A percentile compares a stretch with the other conserved stretches of the same genome.
phyloP scores from a whole-genome alignment of 2,888 invertebrate genomes.

The Orchesella flavescens region DNA sequence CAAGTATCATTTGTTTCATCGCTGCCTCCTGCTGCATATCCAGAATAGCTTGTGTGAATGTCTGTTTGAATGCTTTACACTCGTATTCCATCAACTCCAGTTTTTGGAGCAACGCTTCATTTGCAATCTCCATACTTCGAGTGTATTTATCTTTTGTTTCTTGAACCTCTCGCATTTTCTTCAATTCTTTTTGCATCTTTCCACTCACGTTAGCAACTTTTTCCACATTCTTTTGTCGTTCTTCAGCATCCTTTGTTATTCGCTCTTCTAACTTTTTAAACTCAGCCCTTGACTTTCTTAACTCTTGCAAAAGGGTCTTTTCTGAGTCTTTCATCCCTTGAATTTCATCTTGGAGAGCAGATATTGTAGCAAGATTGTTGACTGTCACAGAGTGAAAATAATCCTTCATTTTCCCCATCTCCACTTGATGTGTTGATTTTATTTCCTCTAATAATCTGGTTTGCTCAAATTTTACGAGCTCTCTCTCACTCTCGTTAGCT shows the following conservation, averaged over 20 bases:
- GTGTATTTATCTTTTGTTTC: constrained; percentile 61
- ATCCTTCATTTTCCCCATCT: constrained; percentile 91
- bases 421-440: constrained; percentile 86
- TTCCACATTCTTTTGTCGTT: constrained; percentile 82
- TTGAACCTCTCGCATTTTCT: constrained; percentile 47
- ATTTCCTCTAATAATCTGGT: constrained; percentile 88
- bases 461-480: constrained; percentile 92
- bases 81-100: constrained; percentile 79
- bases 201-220: constrained; percentile 83
- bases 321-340: constrained; percentile 57
- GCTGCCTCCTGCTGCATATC: constrained; percentile 92
- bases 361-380: constrained; percentile 92
- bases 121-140: constrained; percentile 58
- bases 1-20: constrained; percentile 86
- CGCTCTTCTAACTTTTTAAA: constrained; percentile 43
- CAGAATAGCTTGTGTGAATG: constrained; percentile 87
- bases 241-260: constrained; percentile 78
- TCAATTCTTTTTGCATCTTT: constrained; percentile 76
- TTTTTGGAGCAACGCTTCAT: constrained; percentile 66
- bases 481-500: constrained; percentile 79
- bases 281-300: constrained; percentile 56
- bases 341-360: constrained; percentile 81
- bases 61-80: constrained; percentile 84
- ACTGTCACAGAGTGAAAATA: constrained; percentile 96
- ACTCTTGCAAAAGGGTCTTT: constrained; percentile 50